Percentiles rank a stretch among this genome's conserved stretches.
Conservation (phyloP, 2,797 vertebrate genomes). For the Sebastes oblongus region DNA sequence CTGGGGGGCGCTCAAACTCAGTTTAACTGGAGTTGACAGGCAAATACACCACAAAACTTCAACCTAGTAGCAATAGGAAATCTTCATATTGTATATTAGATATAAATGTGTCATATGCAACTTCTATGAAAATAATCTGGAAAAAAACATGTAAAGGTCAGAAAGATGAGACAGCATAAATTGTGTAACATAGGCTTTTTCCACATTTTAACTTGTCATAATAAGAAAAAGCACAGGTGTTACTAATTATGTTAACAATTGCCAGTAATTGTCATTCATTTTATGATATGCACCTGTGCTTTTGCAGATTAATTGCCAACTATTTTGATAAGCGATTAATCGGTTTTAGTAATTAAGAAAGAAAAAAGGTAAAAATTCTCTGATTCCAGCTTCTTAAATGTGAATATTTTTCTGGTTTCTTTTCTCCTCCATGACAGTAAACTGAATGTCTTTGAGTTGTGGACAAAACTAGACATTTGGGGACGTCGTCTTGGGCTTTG, state of each 20-base stretch:
- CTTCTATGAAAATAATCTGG: neutral
- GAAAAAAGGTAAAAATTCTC: too few relatives aligned
- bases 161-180: too few relatives aligned
- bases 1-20: neutral
- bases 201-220: neutral
- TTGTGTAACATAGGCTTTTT: neutral
- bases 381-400: too few relatives aligned
- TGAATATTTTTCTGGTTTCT: too few relatives aligned
- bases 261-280: neutral
- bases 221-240: neutral
- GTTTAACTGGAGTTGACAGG: neutral
- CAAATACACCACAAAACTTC: neutral
- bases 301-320: too few relatives aligned
- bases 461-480: too few relatives aligned
- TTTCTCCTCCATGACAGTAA: too few relatives aligned
- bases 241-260: neutral
- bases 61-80: too few relatives aligned
- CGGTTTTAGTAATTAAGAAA: too few relatives aligned
- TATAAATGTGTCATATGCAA: neutral
- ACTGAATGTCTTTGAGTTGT: too few relatives aligned
- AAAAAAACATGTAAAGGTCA: neutral
- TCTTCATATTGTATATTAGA: neutral
- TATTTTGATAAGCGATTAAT: too few relatives aligned
- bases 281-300: neutral
- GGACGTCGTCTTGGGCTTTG: too few relatives aligned